Conservation (phyloP, 2,797 vertebrate genomes). For the Gallinago nigripennis region DNA sequence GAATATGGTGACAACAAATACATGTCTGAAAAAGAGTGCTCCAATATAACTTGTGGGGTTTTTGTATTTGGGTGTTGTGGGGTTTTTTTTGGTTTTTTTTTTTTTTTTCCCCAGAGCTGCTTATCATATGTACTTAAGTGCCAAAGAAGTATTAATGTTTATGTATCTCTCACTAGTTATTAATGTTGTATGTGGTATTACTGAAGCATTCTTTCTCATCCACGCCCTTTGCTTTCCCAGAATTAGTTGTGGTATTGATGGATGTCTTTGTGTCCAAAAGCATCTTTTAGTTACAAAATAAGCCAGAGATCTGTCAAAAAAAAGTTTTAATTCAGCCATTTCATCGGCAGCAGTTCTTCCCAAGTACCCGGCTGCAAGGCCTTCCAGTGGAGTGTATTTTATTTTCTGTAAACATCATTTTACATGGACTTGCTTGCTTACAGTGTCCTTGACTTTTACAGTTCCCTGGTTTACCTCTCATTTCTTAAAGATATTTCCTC, state of each 20-base stretch:
- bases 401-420: accelerated
- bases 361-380: not conserved
- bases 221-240: not conserved
- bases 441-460: not conserved
- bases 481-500: not conserved
- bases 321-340: not conserved
- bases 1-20: not conserved
- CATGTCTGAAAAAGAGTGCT: not conserved
- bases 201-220: not conserved
- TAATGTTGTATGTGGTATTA: not conserved
- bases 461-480: not conserved
- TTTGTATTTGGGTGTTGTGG: not conserved
- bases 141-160: not conserved
- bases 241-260: not conserved
- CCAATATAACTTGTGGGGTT: not conserved
- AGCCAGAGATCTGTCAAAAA: not conserved
- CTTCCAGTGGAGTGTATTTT: accelerated
- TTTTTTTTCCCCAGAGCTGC: not conserved
- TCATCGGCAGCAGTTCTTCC: not conserved
- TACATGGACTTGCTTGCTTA: not conserved
- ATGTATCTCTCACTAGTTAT: not conserved
- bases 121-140: not conserved
- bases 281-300: not conserved
- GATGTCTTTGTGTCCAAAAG: not conserved
- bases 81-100: no score